Percentiles rank a stretch among this genome's conserved stretches.
phyloP scores from a whole-genome alignment of 1,140 invertebrate species.

The Nebria ingens region DNA sequence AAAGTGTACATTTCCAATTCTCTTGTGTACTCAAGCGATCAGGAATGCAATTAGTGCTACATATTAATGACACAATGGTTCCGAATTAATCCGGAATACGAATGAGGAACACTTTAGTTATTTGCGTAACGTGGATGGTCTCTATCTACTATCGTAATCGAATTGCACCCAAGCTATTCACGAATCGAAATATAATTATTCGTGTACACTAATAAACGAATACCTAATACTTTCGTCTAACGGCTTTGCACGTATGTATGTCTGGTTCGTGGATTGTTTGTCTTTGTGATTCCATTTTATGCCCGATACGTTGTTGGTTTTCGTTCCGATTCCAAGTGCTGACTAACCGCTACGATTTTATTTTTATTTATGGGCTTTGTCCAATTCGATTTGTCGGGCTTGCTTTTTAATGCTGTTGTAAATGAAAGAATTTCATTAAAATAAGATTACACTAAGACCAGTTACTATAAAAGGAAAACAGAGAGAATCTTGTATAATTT shows the following conservation, averaged over 20 bases:
- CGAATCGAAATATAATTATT: background rate
- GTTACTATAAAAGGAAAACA: background rate
- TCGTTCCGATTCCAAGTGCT: too few species aligned
- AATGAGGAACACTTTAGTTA: background rate
- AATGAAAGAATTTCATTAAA: background rate
- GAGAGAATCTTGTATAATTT: background rate
- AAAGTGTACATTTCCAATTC: background rate
- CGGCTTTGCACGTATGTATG: too few species aligned
- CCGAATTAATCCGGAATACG: background rate
- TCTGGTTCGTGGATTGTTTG: too few species aligned
- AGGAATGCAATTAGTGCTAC: background rate
- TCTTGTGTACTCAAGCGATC: background rate
- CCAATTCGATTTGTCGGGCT: too few species aligned
- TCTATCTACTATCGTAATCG: background rate
- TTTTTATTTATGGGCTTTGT: too few species aligned
- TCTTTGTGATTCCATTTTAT: too few species aligned
- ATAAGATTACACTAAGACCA: background rate
- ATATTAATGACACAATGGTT: background rate
- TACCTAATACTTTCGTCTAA: too few species aligned
- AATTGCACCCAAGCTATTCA: background rate
- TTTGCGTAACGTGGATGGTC: background rate
- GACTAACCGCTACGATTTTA: too few species aligned
- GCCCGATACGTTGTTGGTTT: too few species aligned
- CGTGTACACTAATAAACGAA: too few species aligned
- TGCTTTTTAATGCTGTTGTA: too few species aligned